These are phyloP conservation scores for Steatocranus sp. DNA, from an alignment of 2,797 vertebrate species.

Conservation along the genomic window DNA sequence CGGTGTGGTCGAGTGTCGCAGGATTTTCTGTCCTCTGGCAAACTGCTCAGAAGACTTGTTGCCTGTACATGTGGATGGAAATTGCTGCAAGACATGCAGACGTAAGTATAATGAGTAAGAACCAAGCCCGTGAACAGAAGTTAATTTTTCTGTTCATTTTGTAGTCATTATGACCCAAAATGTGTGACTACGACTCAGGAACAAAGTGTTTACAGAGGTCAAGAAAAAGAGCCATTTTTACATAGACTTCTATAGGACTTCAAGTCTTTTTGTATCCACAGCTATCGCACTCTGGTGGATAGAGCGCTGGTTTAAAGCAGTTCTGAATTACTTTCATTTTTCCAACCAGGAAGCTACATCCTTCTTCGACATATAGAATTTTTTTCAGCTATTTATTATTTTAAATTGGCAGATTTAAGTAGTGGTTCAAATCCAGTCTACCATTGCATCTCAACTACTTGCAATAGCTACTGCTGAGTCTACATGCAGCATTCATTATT, in stretches of 20 bases:
- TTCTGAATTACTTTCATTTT: neutral
- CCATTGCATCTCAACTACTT: neutral
- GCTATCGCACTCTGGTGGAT: neutral
- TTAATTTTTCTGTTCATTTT: neutral
- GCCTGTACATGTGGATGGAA: constrained; percentile 80
- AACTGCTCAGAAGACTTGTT: constrained; percentile 84
- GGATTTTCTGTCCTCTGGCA: constrained; percentile 84
- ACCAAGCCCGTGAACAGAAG: neutral
- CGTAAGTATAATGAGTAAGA: constrained; percentile 75
- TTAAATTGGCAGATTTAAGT: neutral
- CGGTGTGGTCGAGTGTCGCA: constrained; percentile 85
- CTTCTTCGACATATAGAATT: neutral
- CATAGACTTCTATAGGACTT: neutral
- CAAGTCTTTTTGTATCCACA: neutral
- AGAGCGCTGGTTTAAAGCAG: neutral
- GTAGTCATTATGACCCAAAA: neutral
- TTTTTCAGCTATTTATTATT: neutral
- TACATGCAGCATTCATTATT: neutral
- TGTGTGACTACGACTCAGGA: neutral
- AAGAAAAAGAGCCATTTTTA: neutral
- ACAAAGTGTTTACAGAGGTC: neutral
- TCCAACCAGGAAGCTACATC: neutral
- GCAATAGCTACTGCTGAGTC: neutral
- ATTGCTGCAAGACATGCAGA: constrained; percentile 89
- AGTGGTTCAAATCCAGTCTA: neutral